Evolutionary conservation across 2,113 vertebrate species (phyloP).

Genomic region (Cyphomyrus plagiostoma): DNA sequence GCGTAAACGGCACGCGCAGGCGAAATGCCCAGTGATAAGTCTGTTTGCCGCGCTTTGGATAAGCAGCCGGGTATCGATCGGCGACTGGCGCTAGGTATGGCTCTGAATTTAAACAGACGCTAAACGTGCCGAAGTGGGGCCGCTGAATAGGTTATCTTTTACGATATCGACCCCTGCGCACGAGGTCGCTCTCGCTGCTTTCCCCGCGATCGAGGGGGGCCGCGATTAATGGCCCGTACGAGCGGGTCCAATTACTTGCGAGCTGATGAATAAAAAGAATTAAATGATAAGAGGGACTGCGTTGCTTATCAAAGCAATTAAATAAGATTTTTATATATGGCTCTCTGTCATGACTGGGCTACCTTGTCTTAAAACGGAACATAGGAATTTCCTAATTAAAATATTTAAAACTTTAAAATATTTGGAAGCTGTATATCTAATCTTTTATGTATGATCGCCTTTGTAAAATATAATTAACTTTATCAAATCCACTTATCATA

Average conservation of each 20-base stretch:
- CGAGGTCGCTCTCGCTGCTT: background rate
- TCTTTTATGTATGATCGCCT: background rate
- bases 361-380: background rate
- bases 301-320: background rate
- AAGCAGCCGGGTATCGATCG: constrained; percentile 6
- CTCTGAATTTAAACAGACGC: constrained; percentile 11
- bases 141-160: constrained; percentile 5
- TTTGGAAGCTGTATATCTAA: background rate
- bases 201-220: background rate
- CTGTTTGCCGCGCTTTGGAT: background rate
- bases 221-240: background rate
- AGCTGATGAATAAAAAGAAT: constrained; percentile 6
- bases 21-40: background rate
- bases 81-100: background rate
- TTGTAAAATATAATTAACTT: background rate
- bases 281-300: background rate
- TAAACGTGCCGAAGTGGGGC: background rate
- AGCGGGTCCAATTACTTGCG: background rate
- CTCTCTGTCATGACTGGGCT: background rate
- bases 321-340: constrained; percentile 1
- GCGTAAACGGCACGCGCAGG: background rate
- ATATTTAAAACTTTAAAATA: background rate
- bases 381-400: background rate
- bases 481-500: background rate
- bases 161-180: background rate